Base-by-base conservation (phyloP, 2,113 vertebrate genomes). In the Gorsachius goisagi region DNA sequence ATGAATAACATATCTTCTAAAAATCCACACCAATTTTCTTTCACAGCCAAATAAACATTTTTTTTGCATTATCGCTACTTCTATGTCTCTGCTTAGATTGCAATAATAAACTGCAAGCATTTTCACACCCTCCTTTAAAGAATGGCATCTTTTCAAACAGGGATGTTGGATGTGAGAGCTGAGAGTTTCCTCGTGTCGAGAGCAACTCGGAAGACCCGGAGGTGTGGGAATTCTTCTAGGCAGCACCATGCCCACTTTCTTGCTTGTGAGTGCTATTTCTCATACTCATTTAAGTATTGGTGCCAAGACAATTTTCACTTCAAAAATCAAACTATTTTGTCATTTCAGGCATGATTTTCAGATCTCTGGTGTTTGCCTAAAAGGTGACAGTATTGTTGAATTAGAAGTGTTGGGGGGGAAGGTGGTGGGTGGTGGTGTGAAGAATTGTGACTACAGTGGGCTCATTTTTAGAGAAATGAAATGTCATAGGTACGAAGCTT, bases 221-320 rank as follows among this genome's bases (percentile, higher is more conserved):
- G 67, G 47, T 55, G 88, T 73, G 72, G 60, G 72, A 89, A 76
- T 80, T 60, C 71, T 89, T 78, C 86, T 77, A 83, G 90, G 80
- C 47, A 90, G 64, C 7, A 15, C 68, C 27, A 9, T 52, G 60
- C 73, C 28, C 60, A 39, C 26, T 35, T 68, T 86, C 62, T 37
- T 39, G 30, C 78, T 62, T 62, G 50, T 60, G n/a, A 86, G 56
- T 4, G 4, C 72, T 32, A 5, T 63, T 93, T 72, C 44, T 91
- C 87, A 49, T 79, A 37, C 32, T 60, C 58, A 6, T 0, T 1
- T 79, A 76, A 85, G 71, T 66, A 75, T 2, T 18, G 4, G 22
- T 96, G 88, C 85, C 88, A 72, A 90, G 68, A 50, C 56, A 87
- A 77, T 95, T 96, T 87, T 84, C 82, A 67, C 90, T 93, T 88